phyloP scores from a whole-genome alignment of 2,888 invertebrate genomes.

The Trachelus iudaicus region DNA sequence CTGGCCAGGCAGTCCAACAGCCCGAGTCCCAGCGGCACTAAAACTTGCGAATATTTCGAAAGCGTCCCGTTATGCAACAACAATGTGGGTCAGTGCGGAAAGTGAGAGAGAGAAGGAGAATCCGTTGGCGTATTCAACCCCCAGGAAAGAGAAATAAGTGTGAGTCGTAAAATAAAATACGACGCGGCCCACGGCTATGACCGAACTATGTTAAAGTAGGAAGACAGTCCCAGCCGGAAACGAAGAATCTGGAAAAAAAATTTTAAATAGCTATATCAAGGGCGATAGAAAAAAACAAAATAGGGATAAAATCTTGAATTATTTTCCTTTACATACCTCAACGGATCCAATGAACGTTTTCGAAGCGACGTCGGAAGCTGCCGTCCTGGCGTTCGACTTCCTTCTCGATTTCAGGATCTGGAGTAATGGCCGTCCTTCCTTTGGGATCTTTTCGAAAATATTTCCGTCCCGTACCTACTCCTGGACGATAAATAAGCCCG shows the following conservation, averaged over 20 bases:
- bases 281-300: neutral
- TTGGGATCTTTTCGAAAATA: neutral
- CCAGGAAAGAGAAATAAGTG: constrained; percentile 49
- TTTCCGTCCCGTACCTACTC: neutral
- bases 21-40: constrained; percentile 28
- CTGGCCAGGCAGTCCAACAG: neutral
- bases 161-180: constrained; percentile 55
- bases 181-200: neutral
- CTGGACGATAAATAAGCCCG: neutral
- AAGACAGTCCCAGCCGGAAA: neutral
- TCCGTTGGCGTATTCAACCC: constrained; percentile 34
- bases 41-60: constrained; percentile 50
- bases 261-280: neutral
- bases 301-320: neutral
- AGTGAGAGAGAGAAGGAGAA: constrained; percentile 14
- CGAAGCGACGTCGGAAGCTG: neutral
- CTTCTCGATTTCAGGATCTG: neutral
- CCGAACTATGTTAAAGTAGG: neutral
- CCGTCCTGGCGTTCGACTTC: neutral
- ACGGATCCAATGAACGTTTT: neutral
- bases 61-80: constrained; percentile 54
- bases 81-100: constrained; percentile 53
- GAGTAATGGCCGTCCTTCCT: neutral
- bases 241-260: neutral
- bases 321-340: neutral